Evolutionary conservation across 2,888 invertebrate genomes (phyloP), one percentile per base, ranked within the genome.

Genomic region (Conchocele bisecta): DNA sequence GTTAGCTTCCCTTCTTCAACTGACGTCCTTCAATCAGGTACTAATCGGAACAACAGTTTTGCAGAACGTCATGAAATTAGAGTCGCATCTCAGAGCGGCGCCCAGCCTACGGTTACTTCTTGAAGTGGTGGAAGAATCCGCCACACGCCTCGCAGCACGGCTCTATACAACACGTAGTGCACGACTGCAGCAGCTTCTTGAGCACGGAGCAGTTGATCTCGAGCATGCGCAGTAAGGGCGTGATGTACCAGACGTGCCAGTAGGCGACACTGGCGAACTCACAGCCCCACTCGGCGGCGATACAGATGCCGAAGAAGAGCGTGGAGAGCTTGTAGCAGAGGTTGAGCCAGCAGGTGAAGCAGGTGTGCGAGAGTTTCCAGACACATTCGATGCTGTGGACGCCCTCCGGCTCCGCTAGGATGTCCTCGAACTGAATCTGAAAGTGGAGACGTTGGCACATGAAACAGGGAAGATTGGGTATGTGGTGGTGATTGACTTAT

Each of bases 191-290:
- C 39, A 82, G 35, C 41, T 67, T 76, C 69, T 79, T 78, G 50
- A 75, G 35, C 15, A 75, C 79, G 3, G 64, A 67, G 37, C 83
- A 78, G 87, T 93, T 93, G 84, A 95, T 94, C 91, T 94, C 94
- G 89, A 94, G 93, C 69, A 91, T 93, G 63, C 94, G 93, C 50
- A 95, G 91, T 67, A 93, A 93, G 0, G 95, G 95, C 0, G 93
- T 94, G 22, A 94, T 91, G 87, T 94, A 95, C 95, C 95, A 95
- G 84, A 95, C 94, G 92, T 95, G 94, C 7, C 64, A 53, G 73
- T 83, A 85, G 3, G 95, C 93, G 11, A 95, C 91, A 79, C 94
- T 56, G 9, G 81, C 83, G 57, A 86, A 86, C 65, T 83, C 74
- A 57, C 82, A 83, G 26, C 85, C 84, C 44, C 94, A 92, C 75